Evolutionary conservation across 1,140 invertebrate species (phyloP).

Genomic region (Listronotus bonariensis): DNA sequence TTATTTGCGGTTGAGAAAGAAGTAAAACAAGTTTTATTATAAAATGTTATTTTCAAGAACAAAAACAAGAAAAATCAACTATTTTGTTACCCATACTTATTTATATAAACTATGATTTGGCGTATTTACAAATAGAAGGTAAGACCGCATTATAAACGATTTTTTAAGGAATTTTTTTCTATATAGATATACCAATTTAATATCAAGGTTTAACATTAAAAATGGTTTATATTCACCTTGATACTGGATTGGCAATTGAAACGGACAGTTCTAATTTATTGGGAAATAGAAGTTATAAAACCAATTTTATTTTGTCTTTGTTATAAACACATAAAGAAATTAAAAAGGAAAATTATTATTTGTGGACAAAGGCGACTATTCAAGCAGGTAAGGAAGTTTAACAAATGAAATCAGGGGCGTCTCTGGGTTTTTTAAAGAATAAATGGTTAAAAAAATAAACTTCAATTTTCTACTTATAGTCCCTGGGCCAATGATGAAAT

Average conservation of each 20-base stretch:
- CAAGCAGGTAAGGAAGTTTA: no score
- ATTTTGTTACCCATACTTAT: constrained; percentile 10
- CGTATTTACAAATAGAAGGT: constrained; percentile 25
- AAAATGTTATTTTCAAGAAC: constrained; percentile 22
- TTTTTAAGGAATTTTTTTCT: constrained; percentile 15
- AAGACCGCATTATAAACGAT: constrained; percentile 28
- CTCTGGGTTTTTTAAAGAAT: no score
- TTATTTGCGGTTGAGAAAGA: no score
- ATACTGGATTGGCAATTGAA: constrained; percentile 29
- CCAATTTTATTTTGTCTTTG: constrained; percentile 9
- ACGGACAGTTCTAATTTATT: constrained; percentile 30
- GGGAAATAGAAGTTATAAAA: constrained; percentile 32
- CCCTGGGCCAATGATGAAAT: no score
- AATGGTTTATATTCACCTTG: constrained; percentile 31
- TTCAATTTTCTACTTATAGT: no score
- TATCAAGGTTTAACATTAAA: constrained; percentile 30
- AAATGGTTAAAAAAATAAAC: no score
- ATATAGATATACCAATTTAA: constrained; percentile 24
- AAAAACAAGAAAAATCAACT: constrained; percentile 29
- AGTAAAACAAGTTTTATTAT: constrained; percentile 6
- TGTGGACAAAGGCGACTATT: no score
- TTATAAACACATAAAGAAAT: no score
- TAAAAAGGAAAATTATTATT: no score
- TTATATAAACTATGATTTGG: constrained; percentile 18
- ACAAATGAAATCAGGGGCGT: no score